Conservation (phyloP, 2,888 invertebrate genomes). For the Pherbina coryleti region DNA sequence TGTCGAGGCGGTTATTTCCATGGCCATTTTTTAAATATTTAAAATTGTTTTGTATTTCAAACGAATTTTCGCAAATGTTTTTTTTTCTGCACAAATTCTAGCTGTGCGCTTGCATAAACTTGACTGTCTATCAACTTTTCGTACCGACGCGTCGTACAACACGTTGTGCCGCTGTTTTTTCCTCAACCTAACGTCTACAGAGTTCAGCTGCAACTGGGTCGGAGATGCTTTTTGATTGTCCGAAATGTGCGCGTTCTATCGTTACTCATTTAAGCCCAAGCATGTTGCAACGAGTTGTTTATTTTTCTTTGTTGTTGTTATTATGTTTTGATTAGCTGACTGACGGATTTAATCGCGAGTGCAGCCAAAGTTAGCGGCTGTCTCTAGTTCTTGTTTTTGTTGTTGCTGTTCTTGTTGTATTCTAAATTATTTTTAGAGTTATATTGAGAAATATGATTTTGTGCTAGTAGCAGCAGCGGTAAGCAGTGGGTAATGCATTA, state of each 20-base stretch:
- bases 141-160: neutral
- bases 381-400: no score
- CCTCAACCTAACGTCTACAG: neutral
- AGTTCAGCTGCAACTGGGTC: neutral
- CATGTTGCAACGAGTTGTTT: no score
- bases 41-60: neutral
- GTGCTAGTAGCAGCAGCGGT: no score
- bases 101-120: no score
- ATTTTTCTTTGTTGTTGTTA: neutral
- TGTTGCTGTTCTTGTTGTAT: no score
- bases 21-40: conserved; percentile 35
- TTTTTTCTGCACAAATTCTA: neutral
- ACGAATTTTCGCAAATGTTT: neutral
- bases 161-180: neutral
- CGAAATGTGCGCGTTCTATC: no score
- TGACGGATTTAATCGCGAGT: neutral
- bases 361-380: neutral
- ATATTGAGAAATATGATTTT: no score
- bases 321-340: neutral
- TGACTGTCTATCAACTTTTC: neutral
- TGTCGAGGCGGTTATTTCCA: conserved; percentile 52
- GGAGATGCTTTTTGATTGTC: neutral
- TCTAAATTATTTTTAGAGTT: no score
- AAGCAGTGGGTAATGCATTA: no score
- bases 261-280: no score